These are phyloP conservation scores for Saccostrea echinata DNA, from an alignment of 1,140 invertebrate species.

Conservation along the genomic window DNA sequence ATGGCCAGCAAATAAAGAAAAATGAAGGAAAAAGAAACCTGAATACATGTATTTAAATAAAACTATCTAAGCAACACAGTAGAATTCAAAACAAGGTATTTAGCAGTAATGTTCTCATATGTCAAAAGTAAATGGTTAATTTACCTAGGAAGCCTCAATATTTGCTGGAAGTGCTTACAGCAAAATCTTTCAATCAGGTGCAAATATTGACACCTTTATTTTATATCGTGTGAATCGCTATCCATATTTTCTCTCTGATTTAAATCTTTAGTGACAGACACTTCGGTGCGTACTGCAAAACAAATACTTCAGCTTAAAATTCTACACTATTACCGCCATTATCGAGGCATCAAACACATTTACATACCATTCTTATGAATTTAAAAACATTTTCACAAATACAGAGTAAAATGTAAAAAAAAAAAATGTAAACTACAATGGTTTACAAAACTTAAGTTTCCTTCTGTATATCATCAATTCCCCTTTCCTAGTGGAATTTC, in stretches of 20 bases:
- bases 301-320: neutral
- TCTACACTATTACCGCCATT: neutral
- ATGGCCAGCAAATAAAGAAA: neutral
- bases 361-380: neutral
- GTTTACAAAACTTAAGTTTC: neutral
- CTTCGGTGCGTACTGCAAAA: neutral
- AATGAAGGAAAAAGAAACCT: neutral
- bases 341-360: neutral
- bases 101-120: neutral
- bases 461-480: too few species aligned
- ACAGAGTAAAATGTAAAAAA: neutral
- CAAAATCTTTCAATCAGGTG: slow-evolving; percentile 10
- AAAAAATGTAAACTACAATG: neutral
- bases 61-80: neutral
- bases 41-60: neutral
- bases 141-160: slow-evolving; percentile 1
- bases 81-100: neutral
- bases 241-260: neutral
- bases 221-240: slow-evolving; percentile 3
- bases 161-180: slow-evolving; percentile 9
- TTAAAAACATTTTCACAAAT: neutral
- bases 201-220: slow-evolving; percentile 25
- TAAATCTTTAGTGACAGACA: neutral
- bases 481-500: too few species aligned
- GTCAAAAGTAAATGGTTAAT: neutral